phyloP scores from a whole-genome alignment of 1,140 invertebrate genomes.

The Trachelipus rathkii region DNA sequence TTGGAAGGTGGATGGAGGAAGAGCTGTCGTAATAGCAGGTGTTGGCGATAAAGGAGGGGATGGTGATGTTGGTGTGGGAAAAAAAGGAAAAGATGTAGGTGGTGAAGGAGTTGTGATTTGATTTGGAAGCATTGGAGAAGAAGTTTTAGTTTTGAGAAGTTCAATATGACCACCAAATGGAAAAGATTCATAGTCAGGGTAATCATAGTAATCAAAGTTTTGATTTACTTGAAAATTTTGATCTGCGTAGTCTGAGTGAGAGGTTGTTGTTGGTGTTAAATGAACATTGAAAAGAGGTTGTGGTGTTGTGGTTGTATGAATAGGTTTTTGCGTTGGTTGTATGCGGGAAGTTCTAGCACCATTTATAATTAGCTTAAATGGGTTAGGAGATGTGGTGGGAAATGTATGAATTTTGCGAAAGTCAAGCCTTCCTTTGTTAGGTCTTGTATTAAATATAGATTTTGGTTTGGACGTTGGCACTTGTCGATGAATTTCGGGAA shows the following conservation, averaged over 20 bases:
- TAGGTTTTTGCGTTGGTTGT: neutral
- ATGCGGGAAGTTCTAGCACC: neutral
- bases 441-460: neutral
- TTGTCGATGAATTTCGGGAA: too few relatives aligned
- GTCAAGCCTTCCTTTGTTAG: constrained; percentile 10
- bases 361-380: constrained; percentile 17
- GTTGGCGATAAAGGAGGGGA: too few relatives aligned
- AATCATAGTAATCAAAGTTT: too few relatives aligned
- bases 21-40: neutral
- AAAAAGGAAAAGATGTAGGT: too few relatives aligned
- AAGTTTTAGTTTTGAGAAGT: neutral
- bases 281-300: neutral
- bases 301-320: neutral
- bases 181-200: too few relatives aligned
- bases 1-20: neutral
- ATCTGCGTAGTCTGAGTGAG: neutral
- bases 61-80: too few relatives aligned
- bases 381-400: constrained; percentile 25
- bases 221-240: neutral
- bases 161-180: neutral
- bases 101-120: neutral
- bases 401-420: constrained; percentile 18
- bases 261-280: neutral
- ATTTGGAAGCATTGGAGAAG: neutral
- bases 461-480: too few relatives aligned